Conservation (phyloP, 1,140 invertebrate species). For the silkworm (Bombyx mori) region ASM3026992v2 NC_085125.1:10622001-10622500, state of each 20-base stretch:
- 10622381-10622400: too few relatives aligned
- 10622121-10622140: background rate
- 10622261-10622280: background rate
- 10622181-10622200: background rate
- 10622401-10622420: too few relatives aligned
- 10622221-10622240: constrained; percentile 1
- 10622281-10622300: too few relatives aligned
- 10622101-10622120: constrained; percentile 13
- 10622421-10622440: too few relatives aligned
- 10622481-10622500: too few relatives aligned
- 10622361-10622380: too few relatives aligned
- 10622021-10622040: background rate
- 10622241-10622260: background rate
- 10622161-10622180: background rate
- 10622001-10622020: background rate
- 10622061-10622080: constrained; percentile 11
- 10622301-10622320: too few relatives aligned
- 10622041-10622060: constrained; percentile 13
- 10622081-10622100: constrained; percentile 1
- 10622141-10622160: constrained; percentile 13
- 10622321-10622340: too few relatives aligned
- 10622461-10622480: too few relatives aligned
- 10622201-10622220: constrained; percentile 2
- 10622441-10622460: too few relatives aligned
- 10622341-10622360: too few relatives aligned